Conservation (phyloP, 2,888 invertebrate species). For the Microplitis manilae region DNA sequence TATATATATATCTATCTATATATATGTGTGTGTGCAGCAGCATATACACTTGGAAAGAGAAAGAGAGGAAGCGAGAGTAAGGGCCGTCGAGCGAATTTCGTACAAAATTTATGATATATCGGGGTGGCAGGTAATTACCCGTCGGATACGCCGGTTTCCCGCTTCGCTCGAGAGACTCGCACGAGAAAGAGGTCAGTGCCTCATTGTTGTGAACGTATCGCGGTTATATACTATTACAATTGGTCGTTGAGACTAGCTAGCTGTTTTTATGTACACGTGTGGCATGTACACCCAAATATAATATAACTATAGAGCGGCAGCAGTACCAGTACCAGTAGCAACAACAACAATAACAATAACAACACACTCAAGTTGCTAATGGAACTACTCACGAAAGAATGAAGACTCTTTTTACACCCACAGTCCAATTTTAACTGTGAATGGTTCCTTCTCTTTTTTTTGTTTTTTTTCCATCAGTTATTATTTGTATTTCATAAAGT, state of each 20-base stretch:
- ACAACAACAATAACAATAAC: not conserved
- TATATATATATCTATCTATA: not conserved
- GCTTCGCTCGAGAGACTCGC: constrained; percentile 36
- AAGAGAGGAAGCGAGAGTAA: constrained; percentile 14
- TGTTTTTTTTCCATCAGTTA: not conserved
- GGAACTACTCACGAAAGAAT: not conserved
- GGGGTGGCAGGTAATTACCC: constrained; percentile 61
- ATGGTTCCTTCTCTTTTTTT: not conserved
- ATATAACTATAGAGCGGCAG: not conserved
- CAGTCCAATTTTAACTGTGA: not conserved
- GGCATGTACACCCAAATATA: not conserved
- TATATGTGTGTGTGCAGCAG: not conserved
- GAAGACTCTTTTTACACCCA: not conserved
- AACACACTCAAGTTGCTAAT: not conserved
- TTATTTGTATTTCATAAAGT: no score
- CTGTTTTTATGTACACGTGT: constrained; percentile 4
- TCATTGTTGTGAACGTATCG: constrained; percentile 39
- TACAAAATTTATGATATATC: constrained; percentile 62
- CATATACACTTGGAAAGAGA: not conserved
- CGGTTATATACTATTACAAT: not conserved
- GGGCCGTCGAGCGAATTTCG: constrained; percentile 56
- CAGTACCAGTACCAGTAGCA: not conserved
- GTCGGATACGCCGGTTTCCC: constrained; percentile 53
- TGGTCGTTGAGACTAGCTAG: not conserved
- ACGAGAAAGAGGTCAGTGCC: constrained; percentile 39